phyloP scores from a whole-genome alignment of 2,113 vertebrate genomes.

The Platichthys stellatus region DNA sequence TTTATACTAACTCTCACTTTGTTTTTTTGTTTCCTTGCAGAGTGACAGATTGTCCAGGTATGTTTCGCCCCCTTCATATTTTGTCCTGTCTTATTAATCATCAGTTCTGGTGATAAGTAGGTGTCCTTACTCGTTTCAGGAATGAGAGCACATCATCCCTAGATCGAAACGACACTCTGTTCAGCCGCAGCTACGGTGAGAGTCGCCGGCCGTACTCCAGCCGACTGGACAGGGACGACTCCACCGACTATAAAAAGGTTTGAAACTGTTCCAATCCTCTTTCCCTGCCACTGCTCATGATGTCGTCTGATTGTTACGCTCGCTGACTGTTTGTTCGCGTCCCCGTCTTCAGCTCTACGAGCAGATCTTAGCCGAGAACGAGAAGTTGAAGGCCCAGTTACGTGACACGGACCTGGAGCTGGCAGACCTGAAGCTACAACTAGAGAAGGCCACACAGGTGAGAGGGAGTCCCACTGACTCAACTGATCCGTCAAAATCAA shows the following conservation, averaged over 20 bases:
- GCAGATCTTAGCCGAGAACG: constrained; percentile 96
- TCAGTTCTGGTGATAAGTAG: not conserved
- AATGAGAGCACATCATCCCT: constrained; percentile 84
- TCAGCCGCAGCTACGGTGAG: constrained; percentile 87
- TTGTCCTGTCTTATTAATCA: rapidly evolving
- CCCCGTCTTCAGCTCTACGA: constrained; percentile 90
- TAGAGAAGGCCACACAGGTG: constrained; percentile 98
- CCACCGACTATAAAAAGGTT: constrained; percentile 98
- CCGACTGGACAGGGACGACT: constrained; percentile 90
- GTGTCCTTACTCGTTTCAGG: constrained; percentile 67
- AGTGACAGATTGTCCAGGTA: constrained; percentile 92
- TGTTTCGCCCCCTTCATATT: constrained; percentile 53
- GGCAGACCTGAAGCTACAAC: constrained; percentile 93
- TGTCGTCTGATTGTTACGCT: not conserved
- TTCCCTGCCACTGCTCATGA: not conserved
- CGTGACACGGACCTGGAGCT: constrained; percentile 96
- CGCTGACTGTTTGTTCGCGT: not conserved
- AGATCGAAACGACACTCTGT: constrained; percentile 87
- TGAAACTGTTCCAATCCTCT: not conserved
- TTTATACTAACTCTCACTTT: constrained; percentile 16
- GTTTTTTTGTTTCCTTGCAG: constrained; percentile 78
- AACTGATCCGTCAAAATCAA: too few species aligned
- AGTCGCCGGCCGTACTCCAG: constrained; percentile 89
- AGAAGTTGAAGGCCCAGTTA: constrained; percentile 97
- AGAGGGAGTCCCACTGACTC: not conserved